These are phyloP conservation scores for Morone chrysops DNA, from an alignment of 2,113 vertebrate species.

Conservation along the genomic window DNA sequence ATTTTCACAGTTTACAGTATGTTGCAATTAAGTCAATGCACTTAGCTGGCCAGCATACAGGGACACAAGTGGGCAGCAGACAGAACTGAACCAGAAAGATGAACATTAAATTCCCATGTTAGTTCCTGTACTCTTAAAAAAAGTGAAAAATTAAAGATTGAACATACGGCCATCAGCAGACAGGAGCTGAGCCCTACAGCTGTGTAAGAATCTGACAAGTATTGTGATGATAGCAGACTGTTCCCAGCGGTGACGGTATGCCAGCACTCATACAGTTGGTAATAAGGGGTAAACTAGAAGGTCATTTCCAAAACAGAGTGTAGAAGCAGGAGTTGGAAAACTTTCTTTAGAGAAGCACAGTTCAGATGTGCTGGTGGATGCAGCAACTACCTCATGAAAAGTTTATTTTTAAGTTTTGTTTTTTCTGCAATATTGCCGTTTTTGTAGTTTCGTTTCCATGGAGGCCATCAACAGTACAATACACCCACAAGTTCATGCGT, in stretches of 20 bases:
- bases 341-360: background rate
- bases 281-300: background rate
- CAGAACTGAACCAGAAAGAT: constrained; percentile 32
- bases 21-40: constrained; percentile 46
- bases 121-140: constrained; percentile 5
- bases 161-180: background rate
- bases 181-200: constrained; percentile 27
- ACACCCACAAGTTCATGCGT: too few species aligned
- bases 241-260: constrained; percentile 9
- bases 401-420: background rate
- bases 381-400: background rate
- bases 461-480: background rate
- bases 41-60: constrained; percentile 43
- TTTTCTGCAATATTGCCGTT: background rate
- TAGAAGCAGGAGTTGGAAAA: too few species aligned
- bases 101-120: constrained; percentile 24
- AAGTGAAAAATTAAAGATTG: too few species aligned
- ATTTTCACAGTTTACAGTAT: constrained; percentile 60
- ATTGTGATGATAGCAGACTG: background rate
- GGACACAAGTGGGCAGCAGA: constrained; percentile 33
- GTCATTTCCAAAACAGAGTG: too few species aligned
- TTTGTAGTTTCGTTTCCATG: background rate
- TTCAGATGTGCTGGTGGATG: background rate
- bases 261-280: background rate
- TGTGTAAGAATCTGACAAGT: constrained; percentile 26